Evolutionary conservation across 1,140 invertebrate species (phyloP).

Genomic region (Drosophila oshimai): DNA sequence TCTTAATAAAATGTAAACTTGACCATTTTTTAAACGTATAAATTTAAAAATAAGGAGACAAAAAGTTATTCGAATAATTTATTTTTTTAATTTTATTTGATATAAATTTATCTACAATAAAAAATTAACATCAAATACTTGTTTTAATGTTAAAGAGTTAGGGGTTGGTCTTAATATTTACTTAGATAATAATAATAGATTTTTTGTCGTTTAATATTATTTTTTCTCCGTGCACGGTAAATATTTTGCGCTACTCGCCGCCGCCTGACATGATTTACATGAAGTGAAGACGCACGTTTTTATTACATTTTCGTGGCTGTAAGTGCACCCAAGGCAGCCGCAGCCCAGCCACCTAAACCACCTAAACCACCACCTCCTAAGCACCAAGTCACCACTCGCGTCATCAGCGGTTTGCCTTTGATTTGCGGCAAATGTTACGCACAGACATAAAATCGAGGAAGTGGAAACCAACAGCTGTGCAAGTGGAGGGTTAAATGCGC

Average conservation of each 20-base stretch:
- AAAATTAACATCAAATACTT: too few relatives aligned
- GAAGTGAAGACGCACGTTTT: conserved; percentile 77
- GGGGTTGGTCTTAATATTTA: too few relatives aligned
- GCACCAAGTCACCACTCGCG: not conserved
- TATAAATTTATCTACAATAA: too few relatives aligned
- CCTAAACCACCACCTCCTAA: conserved; percentile 19
- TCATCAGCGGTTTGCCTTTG: conserved; percentile 53
- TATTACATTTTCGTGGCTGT: conserved; percentile 79
- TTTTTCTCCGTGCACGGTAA: conserved; percentile 21
- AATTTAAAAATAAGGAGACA: too few relatives aligned
- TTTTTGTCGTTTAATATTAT: too few relatives aligned
- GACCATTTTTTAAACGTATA: too few relatives aligned
- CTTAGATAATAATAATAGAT: too few relatives aligned
- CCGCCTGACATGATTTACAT: conserved; percentile 78
- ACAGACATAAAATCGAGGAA: conserved; percentile 17
- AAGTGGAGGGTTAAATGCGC: conserved; percentile 63
- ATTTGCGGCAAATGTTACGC: conserved; percentile 68
- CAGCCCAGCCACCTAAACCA: conserved; percentile 14
- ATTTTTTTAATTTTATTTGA: too few relatives aligned
- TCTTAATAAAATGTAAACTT: not conserved
- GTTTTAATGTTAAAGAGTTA: too few relatives aligned
- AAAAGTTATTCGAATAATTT: too few relatives aligned
- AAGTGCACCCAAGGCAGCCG: conserved; percentile 57
- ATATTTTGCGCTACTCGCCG: conserved; percentile 73
- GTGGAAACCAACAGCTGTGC: conserved; percentile 74